Conservation (phyloP, 2,797 vertebrate species). For the Stomatorhinus walkeri region DNA sequence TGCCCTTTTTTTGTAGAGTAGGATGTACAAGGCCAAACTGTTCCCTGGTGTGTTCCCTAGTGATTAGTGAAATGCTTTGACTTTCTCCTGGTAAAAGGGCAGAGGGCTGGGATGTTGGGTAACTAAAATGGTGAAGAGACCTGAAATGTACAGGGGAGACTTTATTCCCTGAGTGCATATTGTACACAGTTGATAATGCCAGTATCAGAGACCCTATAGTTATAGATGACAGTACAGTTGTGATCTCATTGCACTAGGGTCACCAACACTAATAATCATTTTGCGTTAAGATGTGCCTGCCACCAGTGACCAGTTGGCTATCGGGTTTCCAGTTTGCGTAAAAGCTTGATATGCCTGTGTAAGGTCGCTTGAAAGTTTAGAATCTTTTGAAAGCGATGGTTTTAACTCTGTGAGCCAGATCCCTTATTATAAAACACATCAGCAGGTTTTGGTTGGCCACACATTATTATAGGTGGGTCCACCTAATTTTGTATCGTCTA, state of each 20-base stretch:
- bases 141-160: neutral
- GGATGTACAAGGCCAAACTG: neutral
- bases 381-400: neutral
- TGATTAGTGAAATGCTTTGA: neutral
- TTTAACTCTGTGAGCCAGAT: neutral
- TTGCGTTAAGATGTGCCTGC: neutral
- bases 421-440: neutral
- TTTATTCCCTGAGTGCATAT: neutral
- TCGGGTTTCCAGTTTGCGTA: neutral
- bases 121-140: neutral
- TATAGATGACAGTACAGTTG: neutral
- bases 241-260: neutral
- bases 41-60: neutral
- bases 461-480: neutral
- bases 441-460: neutral
- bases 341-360: neutral
- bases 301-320: neutral
- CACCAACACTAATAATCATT: neutral
- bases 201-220: neutral
- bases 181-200: neutral
- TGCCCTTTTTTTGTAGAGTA: neutral
- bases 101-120: neutral
- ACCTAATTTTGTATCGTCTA: neutral
- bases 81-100: neutral
- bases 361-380: neutral